Evolutionary conservation across 2,113 vertebrate species (phyloP).

Genomic region (Cettia cetti): DNA sequence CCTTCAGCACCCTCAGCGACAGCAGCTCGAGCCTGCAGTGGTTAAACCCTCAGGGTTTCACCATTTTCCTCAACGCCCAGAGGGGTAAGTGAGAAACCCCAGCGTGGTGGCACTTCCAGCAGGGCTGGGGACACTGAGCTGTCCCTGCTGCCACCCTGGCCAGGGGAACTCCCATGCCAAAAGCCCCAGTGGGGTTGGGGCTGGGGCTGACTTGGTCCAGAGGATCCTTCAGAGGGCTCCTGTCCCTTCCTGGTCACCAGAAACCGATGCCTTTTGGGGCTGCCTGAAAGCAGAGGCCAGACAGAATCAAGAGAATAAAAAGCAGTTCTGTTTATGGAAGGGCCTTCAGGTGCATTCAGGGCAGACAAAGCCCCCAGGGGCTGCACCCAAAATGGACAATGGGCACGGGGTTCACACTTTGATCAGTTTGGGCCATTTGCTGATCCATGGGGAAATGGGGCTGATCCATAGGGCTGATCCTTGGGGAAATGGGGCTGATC

Average conservation of each 20-base stretch:
- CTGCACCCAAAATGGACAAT: neutral
- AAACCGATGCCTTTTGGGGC: neutral
- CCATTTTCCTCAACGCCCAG: conserved; percentile 8
- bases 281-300: neutral
- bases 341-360: neutral
- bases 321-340: neutral
- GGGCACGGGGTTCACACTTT: neutral
- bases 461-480: too few species aligned
- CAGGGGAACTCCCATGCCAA: neutral
- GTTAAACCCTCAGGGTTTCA: conserved; percentile 1
- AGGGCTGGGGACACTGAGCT: neutral
- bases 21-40: neutral
- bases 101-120: accelerated
- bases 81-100: conserved; percentile 22
- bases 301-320: accelerated
- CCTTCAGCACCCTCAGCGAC: neutral
- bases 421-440: neutral
- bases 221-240: neutral
- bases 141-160: neutral
- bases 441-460: too few species aligned
- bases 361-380: neutral
- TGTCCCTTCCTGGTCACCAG: neutral
- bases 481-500: too few species aligned
- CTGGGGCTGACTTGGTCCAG: neutral
- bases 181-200: accelerated